These are phyloP conservation scores for Hypena proboscidalis DNA, from an alignment of 2,888 invertebrate species.

Conservation along the genomic window DNA sequence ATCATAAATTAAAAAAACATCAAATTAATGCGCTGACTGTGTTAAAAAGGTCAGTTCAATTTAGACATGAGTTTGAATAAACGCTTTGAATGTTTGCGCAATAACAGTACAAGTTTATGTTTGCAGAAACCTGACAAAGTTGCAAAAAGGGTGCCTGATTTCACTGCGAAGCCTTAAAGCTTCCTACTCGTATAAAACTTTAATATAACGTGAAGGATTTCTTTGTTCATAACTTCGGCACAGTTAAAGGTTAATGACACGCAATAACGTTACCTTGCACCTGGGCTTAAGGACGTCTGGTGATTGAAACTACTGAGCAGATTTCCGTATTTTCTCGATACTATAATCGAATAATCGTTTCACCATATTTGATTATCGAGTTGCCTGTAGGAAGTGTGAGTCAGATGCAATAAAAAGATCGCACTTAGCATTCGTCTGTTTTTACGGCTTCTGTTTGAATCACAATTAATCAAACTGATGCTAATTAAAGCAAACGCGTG, in stretches of 20 bases:
- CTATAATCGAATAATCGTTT: too few species aligned
- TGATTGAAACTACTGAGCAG: not conserved
- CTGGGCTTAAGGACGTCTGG: constrained; percentile 2
- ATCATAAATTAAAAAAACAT: too few species aligned
- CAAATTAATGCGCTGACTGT: too few species aligned
- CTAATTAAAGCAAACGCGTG: too few species aligned
- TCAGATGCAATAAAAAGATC: too few species aligned
- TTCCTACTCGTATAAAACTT: constrained; percentile 1
- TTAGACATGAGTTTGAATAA: too few species aligned
- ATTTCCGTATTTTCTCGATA: not conserved
- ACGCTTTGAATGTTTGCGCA: not conserved
- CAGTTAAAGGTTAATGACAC: constrained; percentile 24
- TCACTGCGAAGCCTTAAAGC: constrained; percentile 1
- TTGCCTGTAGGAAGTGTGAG: too few species aligned
- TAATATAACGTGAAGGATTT: constrained; percentile 17
- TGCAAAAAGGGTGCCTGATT: not conserved
- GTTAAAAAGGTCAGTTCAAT: too few species aligned
- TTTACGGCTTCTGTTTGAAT: too few species aligned
- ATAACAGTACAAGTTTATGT: not conserved
- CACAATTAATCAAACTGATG: too few species aligned
- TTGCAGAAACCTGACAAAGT: not conserved
- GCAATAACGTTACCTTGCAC: constrained; percentile 16
- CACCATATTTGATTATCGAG: too few species aligned
- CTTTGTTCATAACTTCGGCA: constrained; percentile 24
- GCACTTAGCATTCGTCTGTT: too few species aligned